phyloP scores from a whole-genome alignment of 2,797 vertebrate genomes.

The Pachyuromys duprasi region DNA sequence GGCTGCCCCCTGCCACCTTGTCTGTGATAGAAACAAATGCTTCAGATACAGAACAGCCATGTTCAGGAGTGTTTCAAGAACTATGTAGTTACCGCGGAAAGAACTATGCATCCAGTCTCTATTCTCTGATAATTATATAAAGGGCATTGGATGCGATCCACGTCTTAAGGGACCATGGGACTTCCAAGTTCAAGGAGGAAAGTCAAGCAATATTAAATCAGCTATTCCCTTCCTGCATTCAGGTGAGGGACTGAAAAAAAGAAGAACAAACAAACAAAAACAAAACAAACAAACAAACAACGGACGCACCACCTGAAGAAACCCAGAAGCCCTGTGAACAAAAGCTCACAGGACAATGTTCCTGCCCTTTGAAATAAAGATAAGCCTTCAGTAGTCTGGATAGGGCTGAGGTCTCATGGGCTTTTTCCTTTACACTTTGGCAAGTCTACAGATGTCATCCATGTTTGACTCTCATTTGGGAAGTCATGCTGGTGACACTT shows the following conservation, averaged over 20 bases:
- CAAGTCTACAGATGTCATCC: background rate
- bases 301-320: slow-evolving; percentile 90
- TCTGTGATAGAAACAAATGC: background rate
- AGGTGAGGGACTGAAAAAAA: slow-evolving; percentile 90
- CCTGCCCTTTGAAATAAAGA: slow-evolving; percentile 90
- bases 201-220: background rate
- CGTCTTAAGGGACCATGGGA: background rate
- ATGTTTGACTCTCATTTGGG: background rate
- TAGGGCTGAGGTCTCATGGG: background rate
- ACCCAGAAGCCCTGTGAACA: slow-evolving; percentile 87
- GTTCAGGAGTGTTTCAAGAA: background rate
- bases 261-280: no score
- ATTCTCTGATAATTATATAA: background rate
- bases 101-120: background rate
- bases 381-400: slow-evolving; percentile 51
- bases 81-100: no score
- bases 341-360: slow-evolving; percentile 90
- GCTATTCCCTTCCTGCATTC: background rate
- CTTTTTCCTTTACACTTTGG: background rate
- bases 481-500: background rate
- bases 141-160: background rate
- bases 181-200: background rate
- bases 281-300: no score
- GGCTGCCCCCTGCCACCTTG: no score
- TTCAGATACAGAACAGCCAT: no score